Evolutionary conservation across 2,888 invertebrate species (phyloP).

Genomic region (Stratiomys singularior): DNA sequence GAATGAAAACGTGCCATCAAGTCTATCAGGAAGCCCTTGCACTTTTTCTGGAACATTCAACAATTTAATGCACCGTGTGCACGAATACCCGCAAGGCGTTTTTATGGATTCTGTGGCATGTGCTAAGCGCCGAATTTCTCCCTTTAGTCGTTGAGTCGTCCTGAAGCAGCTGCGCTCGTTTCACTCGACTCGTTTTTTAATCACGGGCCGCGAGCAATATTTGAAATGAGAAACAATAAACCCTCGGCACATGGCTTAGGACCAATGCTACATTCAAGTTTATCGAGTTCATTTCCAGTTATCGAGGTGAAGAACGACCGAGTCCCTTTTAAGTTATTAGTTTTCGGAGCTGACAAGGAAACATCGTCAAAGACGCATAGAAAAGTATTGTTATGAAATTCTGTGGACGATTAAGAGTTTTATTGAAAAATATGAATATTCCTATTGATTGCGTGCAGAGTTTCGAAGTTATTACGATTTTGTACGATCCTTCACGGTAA

Average conservation of each 20-base stretch:
- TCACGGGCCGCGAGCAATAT: conserved; percentile 33
- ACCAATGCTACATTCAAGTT: neutral
- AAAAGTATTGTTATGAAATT: no score
- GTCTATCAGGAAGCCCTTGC: conserved; percentile 25
- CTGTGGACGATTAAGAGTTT: no score
- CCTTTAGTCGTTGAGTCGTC: neutral
- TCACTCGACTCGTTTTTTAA: conserved; percentile 9
- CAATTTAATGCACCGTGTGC: conserved; percentile 7
- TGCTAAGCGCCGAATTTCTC: conserved; percentile 21
- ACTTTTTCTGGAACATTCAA: neutral
- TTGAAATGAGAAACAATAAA: conserved; percentile 1
- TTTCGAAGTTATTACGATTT: no score
- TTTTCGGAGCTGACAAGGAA: conserved; percentile 3
- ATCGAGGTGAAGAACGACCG: conserved; percentile 40
- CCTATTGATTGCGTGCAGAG: no score
- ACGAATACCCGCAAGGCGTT: conserved; percentile 35
- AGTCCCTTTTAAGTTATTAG: conserved; percentile 38
- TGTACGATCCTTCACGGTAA: no score
- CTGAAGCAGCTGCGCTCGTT: conserved; percentile 32
- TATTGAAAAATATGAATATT: no score
- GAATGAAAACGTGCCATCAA: conserved; percentile 35
- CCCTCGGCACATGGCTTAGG: no score
- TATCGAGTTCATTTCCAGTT: conserved; percentile 36
- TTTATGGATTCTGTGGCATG: conserved; percentile 42
- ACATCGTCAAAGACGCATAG: no score